These are phyloP conservation scores for Plusia festucae DNA, from an alignment of 2,888 invertebrate species.

Conservation along the genomic window DNA sequence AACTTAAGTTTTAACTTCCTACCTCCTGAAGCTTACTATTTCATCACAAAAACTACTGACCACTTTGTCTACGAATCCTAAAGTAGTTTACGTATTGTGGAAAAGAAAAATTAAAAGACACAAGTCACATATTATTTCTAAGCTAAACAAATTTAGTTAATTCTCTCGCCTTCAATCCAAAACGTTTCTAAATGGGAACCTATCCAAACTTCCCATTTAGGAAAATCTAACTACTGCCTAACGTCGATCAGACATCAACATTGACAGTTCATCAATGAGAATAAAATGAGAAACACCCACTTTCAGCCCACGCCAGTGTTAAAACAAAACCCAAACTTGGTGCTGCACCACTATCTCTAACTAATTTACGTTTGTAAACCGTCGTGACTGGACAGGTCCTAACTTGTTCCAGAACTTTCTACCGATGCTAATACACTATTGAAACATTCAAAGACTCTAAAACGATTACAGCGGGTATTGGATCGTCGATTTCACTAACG, in stretches of 20 bases:
- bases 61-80: too few species aligned
- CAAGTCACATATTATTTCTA: background rate
- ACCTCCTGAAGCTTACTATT: too few species aligned
- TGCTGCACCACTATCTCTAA: constrained; percentile 29
- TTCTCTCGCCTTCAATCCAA: background rate
- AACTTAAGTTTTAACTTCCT: background rate
- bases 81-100: too few species aligned
- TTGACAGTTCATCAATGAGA: constrained; percentile 6
- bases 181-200: background rate
- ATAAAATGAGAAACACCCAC: constrained; percentile 18
- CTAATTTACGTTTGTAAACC: constrained; percentile 37
- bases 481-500: constrained; percentile 48
- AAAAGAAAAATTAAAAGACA: too few species aligned
- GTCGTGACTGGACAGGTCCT: constrained; percentile 34
- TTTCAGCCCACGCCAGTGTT: constrained; percentile 18
- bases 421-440: constrained; percentile 41
- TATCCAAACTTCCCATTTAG: constrained; percentile 5
- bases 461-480: constrained; percentile 32
- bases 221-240: background rate
- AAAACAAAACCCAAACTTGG: constrained; percentile 21
- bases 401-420: constrained; percentile 45
- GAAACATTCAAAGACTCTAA: constrained; percentile 44
- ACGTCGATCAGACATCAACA: background rate
- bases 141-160: background rate
- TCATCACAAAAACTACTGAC: too few species aligned